Conservation (phyloP, 2,888 invertebrate genomes). For the Trichogramma dendrolimi region DNA sequence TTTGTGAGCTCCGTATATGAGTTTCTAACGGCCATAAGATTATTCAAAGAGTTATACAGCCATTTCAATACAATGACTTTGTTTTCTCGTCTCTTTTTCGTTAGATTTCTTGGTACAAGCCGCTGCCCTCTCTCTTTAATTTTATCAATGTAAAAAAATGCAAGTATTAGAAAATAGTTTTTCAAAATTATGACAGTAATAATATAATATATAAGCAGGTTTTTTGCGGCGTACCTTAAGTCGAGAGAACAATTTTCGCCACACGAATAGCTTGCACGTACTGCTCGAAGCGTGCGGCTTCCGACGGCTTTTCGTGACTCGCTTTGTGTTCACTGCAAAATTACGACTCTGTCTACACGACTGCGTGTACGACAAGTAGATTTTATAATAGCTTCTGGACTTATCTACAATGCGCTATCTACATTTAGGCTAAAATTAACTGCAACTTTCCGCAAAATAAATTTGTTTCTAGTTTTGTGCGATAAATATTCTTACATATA, state of each 20-base stretch:
- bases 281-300: slow-evolving; percentile 12
- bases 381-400: slow-evolving; percentile 28
- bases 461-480: slow-evolving; percentile 10
- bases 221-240: too few species aligned
- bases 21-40: background rate
- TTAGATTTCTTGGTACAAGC: background rate
- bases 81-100: background rate
- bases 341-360: slow-evolving; percentile 21
- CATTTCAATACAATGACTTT: slow-evolving; percentile 8
- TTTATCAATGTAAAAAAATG: background rate
- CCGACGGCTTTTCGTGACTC: slow-evolving; percentile 27
- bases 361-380: slow-evolving; percentile 19
- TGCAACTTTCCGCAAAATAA: slow-evolving; percentile 15
- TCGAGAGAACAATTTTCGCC: slow-evolving; percentile 18
- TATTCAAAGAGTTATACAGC: slow-evolving; percentile 5
- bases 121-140: background rate
- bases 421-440: background rate
- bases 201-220: too few species aligned
- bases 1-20: slow-evolving; percentile 1
- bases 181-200: too few species aligned
- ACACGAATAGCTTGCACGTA: background rate
- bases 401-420: slow-evolving; percentile 18
- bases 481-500: slow-evolving; percentile 11
- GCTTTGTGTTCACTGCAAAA: background rate
- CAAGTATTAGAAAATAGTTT: background rate